These are phyloP conservation scores for Myotis pilosus DNA, from an alignment of 2,797 vertebrate genomes.

Conservation along the genomic window DNA sequence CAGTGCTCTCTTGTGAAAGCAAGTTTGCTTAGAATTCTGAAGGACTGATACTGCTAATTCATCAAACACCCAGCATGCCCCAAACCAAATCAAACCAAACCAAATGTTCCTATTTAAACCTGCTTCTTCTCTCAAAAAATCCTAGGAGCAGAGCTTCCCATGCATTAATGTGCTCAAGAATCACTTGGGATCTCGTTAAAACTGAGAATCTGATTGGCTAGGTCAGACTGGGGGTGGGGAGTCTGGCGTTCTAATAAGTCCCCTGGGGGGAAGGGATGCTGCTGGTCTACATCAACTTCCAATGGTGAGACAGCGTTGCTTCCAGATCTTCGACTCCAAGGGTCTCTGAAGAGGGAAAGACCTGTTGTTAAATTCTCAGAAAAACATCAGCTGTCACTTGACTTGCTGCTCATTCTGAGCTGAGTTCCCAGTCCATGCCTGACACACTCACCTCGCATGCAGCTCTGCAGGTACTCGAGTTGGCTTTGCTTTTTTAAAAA, in stretches of 20 bases:
- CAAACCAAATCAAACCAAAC: not conserved
- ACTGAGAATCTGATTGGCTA: not conserved
- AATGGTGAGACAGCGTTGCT: rapidly evolving
- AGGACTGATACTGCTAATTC: not conserved
- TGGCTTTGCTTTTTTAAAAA: not conserved
- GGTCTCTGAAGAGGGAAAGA: not conserved
- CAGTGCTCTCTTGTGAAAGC: not conserved
- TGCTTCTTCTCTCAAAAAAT: not conserved
- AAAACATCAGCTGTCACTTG: not conserved
- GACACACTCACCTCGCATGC: not conserved
- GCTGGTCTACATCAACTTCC: not conserved
- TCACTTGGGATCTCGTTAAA: not conserved
- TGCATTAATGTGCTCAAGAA: rapidly evolving
- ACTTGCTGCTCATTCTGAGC: not conserved
- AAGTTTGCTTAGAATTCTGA: not conserved
- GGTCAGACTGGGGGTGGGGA: not conserved
- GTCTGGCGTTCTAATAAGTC: not conserved
- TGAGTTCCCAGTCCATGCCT: not conserved
- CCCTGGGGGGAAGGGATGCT: not conserved
- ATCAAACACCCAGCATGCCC: not conserved
- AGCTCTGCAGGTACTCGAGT: not conserved
- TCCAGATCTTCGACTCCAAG: not conserved
- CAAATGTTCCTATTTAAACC: not conserved
- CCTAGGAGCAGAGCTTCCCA: not conserved
- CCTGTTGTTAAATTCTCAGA: not conserved